phyloP scores from a whole-genome alignment of 2,888 invertebrate genomes.

The Melanargia galathea region DNA sequence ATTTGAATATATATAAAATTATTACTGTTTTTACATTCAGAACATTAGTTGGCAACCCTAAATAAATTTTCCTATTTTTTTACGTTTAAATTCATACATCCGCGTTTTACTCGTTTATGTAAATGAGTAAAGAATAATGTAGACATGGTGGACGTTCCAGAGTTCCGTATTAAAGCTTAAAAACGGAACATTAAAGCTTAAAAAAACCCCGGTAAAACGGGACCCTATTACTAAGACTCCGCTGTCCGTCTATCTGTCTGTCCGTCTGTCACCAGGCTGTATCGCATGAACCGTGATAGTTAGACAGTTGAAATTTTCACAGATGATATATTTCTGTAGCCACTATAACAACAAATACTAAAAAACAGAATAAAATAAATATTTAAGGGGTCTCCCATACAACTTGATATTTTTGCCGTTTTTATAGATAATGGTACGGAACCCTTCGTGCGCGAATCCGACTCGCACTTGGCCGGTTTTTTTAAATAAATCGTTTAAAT shows the following conservation, averaged over 20 bases:
- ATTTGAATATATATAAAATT: background rate
- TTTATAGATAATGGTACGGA: no score
- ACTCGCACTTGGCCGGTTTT: constrained; percentile 13
- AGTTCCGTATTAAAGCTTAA: background rate
- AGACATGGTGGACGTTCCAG: constrained; percentile 24
- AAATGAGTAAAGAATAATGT: constrained; percentile 28
- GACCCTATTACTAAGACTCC: no score
- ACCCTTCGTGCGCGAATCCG: background rate
- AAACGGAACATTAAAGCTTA: background rate
- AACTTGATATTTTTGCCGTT: background rate
- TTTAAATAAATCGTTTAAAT: constrained; percentile 33
- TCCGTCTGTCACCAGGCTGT: no score
- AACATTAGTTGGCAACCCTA: constrained; percentile 18
- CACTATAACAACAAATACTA: no score
- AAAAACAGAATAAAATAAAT: no score
- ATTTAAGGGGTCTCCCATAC: no score
- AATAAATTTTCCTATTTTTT: constrained; percentile 9
- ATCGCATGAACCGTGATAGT: no score
- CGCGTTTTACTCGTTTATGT: constrained; percentile 22
- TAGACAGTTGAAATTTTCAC: no score
- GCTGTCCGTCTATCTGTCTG: no score
- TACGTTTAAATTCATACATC: constrained; percentile 19
- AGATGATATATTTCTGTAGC: no score
- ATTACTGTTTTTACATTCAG: background rate
- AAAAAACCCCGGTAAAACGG: background rate